Conservation (phyloP, 2,113 vertebrate genomes). For the Ochotona curzoniae region DNA sequence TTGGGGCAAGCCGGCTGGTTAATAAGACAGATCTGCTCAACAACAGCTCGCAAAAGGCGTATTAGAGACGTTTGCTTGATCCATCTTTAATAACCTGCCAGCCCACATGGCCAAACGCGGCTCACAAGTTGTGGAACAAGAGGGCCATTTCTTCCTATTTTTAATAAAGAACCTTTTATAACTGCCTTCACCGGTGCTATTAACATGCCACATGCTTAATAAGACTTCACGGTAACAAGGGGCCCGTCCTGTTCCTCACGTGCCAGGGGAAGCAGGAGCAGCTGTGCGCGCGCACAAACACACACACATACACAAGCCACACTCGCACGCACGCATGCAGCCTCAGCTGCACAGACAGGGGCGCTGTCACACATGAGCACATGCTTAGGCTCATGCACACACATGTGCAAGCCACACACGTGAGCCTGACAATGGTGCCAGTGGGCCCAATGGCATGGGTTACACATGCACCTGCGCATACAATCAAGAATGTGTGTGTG, state of each 20-base stretch:
- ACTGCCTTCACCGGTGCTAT: conserved; percentile 33
- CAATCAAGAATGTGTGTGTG: accelerated
- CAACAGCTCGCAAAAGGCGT: not conserved
- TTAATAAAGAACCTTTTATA: conserved; percentile 81
- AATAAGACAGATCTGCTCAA: not conserved
- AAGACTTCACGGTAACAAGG: conserved; percentile 57
- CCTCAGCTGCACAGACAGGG: accelerated
- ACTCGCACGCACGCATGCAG: accelerated
- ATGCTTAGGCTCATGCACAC: accelerated
- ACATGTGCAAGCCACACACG: accelerated
- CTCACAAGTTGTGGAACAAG: conserved; percentile 67
- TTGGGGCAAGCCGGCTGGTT: not conserved
- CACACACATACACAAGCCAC: accelerated
- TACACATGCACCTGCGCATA: accelerated
- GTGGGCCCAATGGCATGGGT: accelerated
- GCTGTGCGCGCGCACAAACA: not conserved
- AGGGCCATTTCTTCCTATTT: conserved; percentile 69
- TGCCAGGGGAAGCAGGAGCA: not conserved
- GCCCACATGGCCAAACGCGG: not conserved
- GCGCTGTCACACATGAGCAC: accelerated
- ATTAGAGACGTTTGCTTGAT: conserved; percentile 57
- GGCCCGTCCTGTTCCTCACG: not conserved
- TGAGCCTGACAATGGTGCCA: accelerated
- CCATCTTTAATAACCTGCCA: conserved; percentile 76
- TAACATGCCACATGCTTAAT: conserved; percentile 72